These are phyloP conservation scores for Pyrgus malvae DNA, from an alignment of 2,888 invertebrate genomes.

Conservation along the genomic window DNA sequence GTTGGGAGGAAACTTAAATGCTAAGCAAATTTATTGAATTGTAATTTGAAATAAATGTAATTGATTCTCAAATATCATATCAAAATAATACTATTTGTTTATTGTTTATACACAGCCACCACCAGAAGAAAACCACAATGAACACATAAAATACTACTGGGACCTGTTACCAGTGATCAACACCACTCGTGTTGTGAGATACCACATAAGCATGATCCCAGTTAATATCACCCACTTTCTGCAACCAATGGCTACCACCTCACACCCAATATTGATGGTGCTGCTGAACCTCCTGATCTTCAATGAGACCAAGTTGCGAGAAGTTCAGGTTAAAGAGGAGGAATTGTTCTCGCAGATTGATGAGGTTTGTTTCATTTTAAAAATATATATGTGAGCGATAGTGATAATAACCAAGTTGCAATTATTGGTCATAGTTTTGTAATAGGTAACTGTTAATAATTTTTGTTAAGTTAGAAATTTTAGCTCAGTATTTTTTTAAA, in stretches of 20 bases:
- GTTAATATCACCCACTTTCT: conserved; percentile 56
- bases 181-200: conserved; percentile 58
- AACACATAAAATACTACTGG: conserved; percentile 61
- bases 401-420: too few relatives aligned
- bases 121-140: conserved; percentile 53
- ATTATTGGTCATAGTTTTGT: too few relatives aligned
- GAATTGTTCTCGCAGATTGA: conserved; percentile 51
- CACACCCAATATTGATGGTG: conserved; percentile 55
- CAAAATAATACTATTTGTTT: too few relatives aligned
- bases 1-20: too few relatives aligned
- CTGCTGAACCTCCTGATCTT: conserved; percentile 61
- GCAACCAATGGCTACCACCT: conserved; percentile 50
- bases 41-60: too few relatives aligned
- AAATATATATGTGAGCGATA: too few relatives aligned
- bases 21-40: too few relatives aligned
- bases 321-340: conserved; percentile 59
- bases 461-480: too few relatives aligned
- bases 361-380: conserved; percentile 43
- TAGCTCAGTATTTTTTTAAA: too few relatives aligned
- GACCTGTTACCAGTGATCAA: conserved; percentile 68
- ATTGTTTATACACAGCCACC: conserved; percentile 44
- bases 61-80: too few relatives aligned
- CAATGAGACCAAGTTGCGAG: conserved; percentile 47
- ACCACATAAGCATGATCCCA: conserved; percentile 50
- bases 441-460: too few relatives aligned